Base-by-base conservation (phyloP, 2,797 vertebrate genomes). In the Parambassis ranga region DNA sequence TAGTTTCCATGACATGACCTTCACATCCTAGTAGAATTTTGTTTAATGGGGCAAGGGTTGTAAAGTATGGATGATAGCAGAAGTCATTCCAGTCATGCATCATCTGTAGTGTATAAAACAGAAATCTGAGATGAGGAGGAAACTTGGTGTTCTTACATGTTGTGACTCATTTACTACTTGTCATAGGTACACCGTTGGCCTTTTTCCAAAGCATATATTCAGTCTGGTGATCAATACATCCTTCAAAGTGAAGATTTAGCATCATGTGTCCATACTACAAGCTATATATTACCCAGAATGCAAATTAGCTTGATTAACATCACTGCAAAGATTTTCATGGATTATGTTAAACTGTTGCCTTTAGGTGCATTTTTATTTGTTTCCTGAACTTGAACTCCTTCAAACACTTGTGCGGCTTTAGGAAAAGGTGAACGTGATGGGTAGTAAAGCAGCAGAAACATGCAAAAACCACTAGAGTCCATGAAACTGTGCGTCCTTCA, bases 171-270 rank as follows among this genome's bases (percentile, higher is more conserved):
- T 60, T 60, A 23, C 26, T 53, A 5, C 8, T 9, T 13, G 2
- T 48, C 18, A 22, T 1, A 18, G 11, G 13, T 46, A 62, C 24
- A 44, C 13, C 42, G 42, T 44, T 53, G 7, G 13, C 26, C 15
- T 36, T 58, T 75, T 74, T 56, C 60, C 63, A 50, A 75, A 57
- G 61, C 27, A 33, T n/a, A 51, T n/a, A n/a, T n/a, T n/a, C n/a
- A n/a, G n/a, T n/a, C n/a, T 20, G 10, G 28, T 16, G 10, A 27
- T 33, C 20, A 10, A 27, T 47, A 32, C 18, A 19, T 47, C 14
- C 26, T 35, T 58, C 26, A 23, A 37, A 32, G 33, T 55, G 14
- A 53, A 27, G 28, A 19, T 37, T 30, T 30, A 10, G 28, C 11
- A 6, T 3, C n/a, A n/a, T 30, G 10, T 30, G 13, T 11, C 11